Conservation (phyloP, 2,797 vertebrate species). For the Perdix hodgsoniae region DNA sequence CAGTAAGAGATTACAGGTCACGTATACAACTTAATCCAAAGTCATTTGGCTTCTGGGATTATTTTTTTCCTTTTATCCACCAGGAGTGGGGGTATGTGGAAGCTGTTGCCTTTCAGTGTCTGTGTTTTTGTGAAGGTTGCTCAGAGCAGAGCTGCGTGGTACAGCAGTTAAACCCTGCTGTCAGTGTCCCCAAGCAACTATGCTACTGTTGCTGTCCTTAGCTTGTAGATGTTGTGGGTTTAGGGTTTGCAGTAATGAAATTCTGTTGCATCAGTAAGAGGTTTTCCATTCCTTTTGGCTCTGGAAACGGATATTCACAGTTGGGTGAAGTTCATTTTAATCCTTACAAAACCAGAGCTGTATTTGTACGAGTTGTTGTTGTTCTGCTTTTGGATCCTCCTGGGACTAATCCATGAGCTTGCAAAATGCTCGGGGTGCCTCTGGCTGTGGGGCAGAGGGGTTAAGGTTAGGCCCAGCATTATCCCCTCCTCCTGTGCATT, state of each 20-base stretch:
- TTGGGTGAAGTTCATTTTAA: slow-evolving; percentile 74
- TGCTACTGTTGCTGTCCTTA: slow-evolving; percentile 2
- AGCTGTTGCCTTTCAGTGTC: background rate
- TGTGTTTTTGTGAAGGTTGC: background rate
- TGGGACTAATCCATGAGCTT: background rate
- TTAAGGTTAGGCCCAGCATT: background rate
- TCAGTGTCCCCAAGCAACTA: background rate
- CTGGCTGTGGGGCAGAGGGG: background rate
- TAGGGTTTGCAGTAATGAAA: slow-evolving; percentile 58
- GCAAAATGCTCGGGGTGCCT: background rate
- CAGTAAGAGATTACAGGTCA: slow-evolving; percentile 49
- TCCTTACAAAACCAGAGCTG: slow-evolving; percentile 67
- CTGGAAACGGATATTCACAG: slow-evolving; percentile 61
- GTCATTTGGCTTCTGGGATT: slow-evolving; percentile 9
- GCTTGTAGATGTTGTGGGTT: background rate
- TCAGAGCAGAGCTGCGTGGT: background rate
- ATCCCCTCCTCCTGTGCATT: background rate
- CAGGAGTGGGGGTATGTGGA: background rate
- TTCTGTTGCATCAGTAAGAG: slow-evolving; percentile 60
- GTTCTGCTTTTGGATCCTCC: slow-evolving; percentile 59
- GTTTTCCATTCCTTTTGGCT: slow-evolving; percentile 70
- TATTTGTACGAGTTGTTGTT: slow-evolving; percentile 66
- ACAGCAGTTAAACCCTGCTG: slow-evolving; percentile 21
- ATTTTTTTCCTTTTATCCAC: slow-evolving; percentile 21
- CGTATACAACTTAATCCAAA: slow-evolving; percentile 60